Evolutionary conservation across 2,113 vertebrate species (phyloP), one percentile per base, ranked within the genome.

Genomic region (Carassius gibelio): DNA sequence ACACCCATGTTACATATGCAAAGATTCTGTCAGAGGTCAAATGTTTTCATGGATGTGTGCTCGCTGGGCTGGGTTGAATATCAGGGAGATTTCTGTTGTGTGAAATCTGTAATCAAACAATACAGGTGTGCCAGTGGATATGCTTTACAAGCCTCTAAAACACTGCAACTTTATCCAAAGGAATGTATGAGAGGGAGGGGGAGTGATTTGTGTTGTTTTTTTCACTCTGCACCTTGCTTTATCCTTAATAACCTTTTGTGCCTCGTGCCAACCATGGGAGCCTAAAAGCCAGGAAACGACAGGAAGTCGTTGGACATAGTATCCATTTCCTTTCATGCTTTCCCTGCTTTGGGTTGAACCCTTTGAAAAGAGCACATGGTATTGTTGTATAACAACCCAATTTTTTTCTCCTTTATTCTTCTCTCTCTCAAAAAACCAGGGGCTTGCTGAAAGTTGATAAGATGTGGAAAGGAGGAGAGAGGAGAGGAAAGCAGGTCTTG

Each of bases 301-400:
- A 87, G 96, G 96, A 97, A 97, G 95, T 96, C 93, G 92, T 97
- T 95, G 93, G 92, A 93, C 93, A 90, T 89, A 90, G 76, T 89
- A 95, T 86, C 66, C 87, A 90, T 93, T 97, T 97, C 96, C 96
- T 93, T 92, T 95, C 93, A 93, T 90, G 89, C 90, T 94, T 92
- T 90, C 89, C 76, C 86, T 81, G 21, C 89, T 87, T 90, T 93
- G 87, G 9, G 75, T 85, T 50, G 76, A 45, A 87, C 90, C 85
- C 88, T 91, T 91, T 84, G 91, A 86, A 92, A 81, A 92, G 84
- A 86, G 68, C 84, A 82, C 94, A 85, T 72, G 88, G 86, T 76
- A 88, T 55, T 84, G 68, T 86, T 71, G 64, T 34, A 23, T 38
- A 82, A 52, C 42, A 50, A 36, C 55, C 59, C 19, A 15, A 55